Evolutionary conservation across 2,888 invertebrate species (phyloP).

Genomic region (Melanostoma scalare): DNA sequence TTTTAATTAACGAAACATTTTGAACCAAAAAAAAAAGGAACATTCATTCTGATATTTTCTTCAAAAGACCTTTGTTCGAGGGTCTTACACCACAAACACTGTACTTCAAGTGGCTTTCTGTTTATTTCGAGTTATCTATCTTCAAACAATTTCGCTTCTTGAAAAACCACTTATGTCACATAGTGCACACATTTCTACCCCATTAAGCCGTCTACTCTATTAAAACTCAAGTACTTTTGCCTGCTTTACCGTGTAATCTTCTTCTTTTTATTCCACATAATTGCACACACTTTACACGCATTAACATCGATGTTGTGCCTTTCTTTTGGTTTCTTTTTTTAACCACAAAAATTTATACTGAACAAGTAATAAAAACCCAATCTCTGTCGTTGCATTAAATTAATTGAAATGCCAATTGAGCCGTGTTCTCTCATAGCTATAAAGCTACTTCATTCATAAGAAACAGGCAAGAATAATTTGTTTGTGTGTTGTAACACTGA

Average conservation of each 20-base stretch:
- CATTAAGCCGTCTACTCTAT: slow-evolving; percentile 11
- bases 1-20: no score
- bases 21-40: no score
- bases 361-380: slow-evolving; percentile 32
- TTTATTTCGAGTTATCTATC: no score
- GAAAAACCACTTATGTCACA: slow-evolving; percentile 42
- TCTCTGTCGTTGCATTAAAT: slow-evolving; percentile 45
- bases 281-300: slow-evolving; percentile 56
- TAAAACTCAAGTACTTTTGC: slow-evolving; percentile 13
- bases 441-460: slow-evolving; percentile 17
- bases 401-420: slow-evolving; percentile 66
- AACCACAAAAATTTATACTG: slow-evolving; percentile 6
- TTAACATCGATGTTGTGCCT: slow-evolving; percentile 31
- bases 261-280: slow-evolving; percentile 50
- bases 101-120: no score
- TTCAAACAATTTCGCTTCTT: no score
- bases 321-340: slow-evolving; percentile 7
- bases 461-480: slow-evolving; percentile 21
- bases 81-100: no score
- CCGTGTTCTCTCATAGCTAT: slow-evolving; percentile 8
- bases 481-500: slow-evolving; percentile 34
- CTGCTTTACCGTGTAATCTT: slow-evolving; percentile 5
- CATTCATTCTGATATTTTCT: no score
- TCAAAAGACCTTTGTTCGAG: no score
- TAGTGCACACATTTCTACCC: slow-evolving; percentile 15